Evolutionary conservation across 2,113 vertebrate species (phyloP), one percentile per base, ranked within the genome.

Genomic region (Xenopus laevis): DNA sequence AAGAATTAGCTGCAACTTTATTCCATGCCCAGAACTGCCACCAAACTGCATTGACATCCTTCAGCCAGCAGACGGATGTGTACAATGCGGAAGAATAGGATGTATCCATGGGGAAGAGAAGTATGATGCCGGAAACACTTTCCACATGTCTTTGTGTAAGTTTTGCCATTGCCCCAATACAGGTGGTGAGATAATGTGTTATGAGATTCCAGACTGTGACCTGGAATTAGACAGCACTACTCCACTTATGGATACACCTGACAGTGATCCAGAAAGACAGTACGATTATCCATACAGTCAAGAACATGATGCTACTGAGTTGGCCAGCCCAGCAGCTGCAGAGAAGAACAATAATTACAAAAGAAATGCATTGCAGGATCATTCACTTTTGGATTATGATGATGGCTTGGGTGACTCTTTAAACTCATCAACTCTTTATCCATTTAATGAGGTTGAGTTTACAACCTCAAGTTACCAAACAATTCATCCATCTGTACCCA

Each of bases 1-100:
- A 17, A 92, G 92, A 78, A 98, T 98, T 81, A 94, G 91, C 85
- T 98, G 97, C 82, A 89, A 94, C 84, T 98, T 95, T 81, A 98
- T 98, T 85, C 92, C 92, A 63, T 98, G 97, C 79, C 96, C 96
- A 0, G 97, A 98, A 50, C 79, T 98, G 63, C 95, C 96, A 0
- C 83, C 92, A 0, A 96, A 98, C 84, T 98, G 97, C 85, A 95
- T 98, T 0, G 92, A 98, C 10, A 71, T 92, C 0, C 83, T 88
- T 10, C 89, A 95, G 74, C 94, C 89, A 0, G 82, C 85, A 0
- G 95, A 98, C 0, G 93, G 93, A 0, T 98, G 97, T n/a, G 84
- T 88, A 0, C 93, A 97, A 72, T 98, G 97, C 0, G 90, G 94
- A 66, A 90, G 90, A 1, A 80, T 98, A 9, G 97, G 97, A 53